Evolutionary conservation across 2,888 invertebrate genomes (phyloP).

Genomic region (Aleiodes leptofemur): DNA sequence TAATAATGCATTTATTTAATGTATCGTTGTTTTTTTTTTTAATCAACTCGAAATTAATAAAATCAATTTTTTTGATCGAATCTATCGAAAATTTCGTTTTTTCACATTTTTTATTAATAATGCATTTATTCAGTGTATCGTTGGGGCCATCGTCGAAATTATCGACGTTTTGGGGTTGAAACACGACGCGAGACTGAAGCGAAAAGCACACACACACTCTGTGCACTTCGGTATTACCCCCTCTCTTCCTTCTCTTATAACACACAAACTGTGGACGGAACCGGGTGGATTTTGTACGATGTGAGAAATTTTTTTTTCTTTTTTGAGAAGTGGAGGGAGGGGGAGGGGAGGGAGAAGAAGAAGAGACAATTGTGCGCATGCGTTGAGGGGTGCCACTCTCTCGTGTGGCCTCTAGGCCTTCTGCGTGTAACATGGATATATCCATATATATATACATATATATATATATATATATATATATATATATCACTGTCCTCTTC

Average conservation of each 20-base stretch:
- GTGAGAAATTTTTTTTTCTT: neutral
- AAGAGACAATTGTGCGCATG: constrained; percentile 37
- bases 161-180: constrained; percentile 32
- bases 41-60: neutral
- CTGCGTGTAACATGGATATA: neutral
- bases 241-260: neutral
- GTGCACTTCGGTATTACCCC: constrained; percentile 12
- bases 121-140: constrained; percentile 1
- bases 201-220: constrained; percentile 9
- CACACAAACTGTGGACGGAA: neutral
- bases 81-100: neutral
- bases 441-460: no score
- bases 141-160: neutral
- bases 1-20: no score
- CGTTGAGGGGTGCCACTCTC: constrained; percentile 13
- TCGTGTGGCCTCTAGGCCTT: constrained; percentile 25
- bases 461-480: neutral
- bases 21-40: no score
- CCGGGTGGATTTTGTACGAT: constrained; percentile 8
- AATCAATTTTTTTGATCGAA: neutral
- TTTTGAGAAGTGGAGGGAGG: neutral
- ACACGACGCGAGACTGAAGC: constrained; percentile 41
- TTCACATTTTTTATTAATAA: neutral
- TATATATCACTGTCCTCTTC: neutral
- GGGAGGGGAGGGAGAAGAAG: neutral